Conservation (phyloP, 1,140 invertebrate species). For the Luehdorfia chinensis region DNA sequence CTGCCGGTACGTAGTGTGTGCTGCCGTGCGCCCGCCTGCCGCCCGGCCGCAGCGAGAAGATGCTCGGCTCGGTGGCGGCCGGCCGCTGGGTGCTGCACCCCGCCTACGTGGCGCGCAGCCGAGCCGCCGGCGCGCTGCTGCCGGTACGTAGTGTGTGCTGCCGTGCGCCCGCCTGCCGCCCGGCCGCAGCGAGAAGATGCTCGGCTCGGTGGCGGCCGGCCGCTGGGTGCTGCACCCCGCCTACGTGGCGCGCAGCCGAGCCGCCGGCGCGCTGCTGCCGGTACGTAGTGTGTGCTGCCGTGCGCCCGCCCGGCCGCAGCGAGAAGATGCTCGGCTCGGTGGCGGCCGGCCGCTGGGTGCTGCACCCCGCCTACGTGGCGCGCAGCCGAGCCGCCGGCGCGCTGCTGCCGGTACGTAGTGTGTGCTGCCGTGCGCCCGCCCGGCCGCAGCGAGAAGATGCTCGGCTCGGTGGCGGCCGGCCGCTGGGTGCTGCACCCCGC, state of each 20-base stretch:
- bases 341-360: conserved; percentile 91
- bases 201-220: conserved; percentile 89
- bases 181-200: conserved; percentile 90
- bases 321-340: conserved; percentile 92
- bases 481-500: too few species aligned
- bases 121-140: conserved; percentile 81
- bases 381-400: conserved; percentile 79
- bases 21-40: conserved; percentile 85
- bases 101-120: conserved; percentile 85
- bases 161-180: conserved; percentile 85
- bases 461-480: too few species aligned
- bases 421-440: too few species aligned
- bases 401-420: too few species aligned
- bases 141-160: too few species aligned
- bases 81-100: conserved; percentile 92
- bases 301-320: conserved; percentile 85
- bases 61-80: conserved; percentile 88
- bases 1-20: too few species aligned
- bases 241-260: conserved; percentile 84
- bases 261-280: conserved; percentile 82
- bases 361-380: conserved; percentile 87
- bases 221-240: conserved; percentile 90
- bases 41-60: conserved; percentile 90
- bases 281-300: too few species aligned
- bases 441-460: too few species aligned